Evolutionary conservation across 2,888 invertebrate species (phyloP).

Genomic region (Eugnorisma glareosa): DNA sequence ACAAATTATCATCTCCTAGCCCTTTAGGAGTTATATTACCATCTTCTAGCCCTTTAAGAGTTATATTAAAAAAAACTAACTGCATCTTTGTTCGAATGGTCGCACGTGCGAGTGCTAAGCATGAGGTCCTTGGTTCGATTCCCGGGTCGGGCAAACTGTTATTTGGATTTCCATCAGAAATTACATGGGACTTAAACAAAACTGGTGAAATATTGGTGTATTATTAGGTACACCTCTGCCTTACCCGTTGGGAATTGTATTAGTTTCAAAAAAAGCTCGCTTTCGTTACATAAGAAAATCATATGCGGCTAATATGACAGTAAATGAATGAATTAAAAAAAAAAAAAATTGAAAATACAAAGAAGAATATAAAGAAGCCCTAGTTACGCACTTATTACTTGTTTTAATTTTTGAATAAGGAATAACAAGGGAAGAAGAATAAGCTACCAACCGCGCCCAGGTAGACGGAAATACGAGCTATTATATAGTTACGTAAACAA

Average conservation of each 20-base stretch:
- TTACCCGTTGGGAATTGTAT: too few species aligned
- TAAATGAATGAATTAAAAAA: too few species aligned
- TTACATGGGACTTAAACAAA: background rate
- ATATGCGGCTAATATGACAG: too few species aligned
- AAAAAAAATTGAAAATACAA: too few species aligned
- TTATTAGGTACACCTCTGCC: background rate
- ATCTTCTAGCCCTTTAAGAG: background rate
- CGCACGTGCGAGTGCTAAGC: background rate
- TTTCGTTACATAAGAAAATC: background rate
- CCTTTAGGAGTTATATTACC: background rate
- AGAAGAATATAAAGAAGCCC: too few species aligned
- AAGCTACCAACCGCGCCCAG: constrained; percentile 6
- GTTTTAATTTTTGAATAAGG: background rate
- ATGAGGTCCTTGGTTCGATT: background rate
- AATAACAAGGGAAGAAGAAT: constrained; percentile 24
- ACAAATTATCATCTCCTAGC: background rate
- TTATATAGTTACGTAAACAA: constrained; percentile 28
- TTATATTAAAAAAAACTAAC: background rate
- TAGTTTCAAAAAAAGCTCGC: background rate
- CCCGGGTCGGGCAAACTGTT: background rate
- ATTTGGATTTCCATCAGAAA: too few species aligned
- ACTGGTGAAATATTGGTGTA: background rate
- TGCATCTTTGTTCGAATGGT: background rate
- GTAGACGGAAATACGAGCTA: constrained; percentile 24
- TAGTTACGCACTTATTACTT: background rate